Evolutionary conservation across 2,113 vertebrate genomes (phyloP), one percentile per base, ranked within the genome.

Genomic region (Ranitomeya imitator): DNA sequence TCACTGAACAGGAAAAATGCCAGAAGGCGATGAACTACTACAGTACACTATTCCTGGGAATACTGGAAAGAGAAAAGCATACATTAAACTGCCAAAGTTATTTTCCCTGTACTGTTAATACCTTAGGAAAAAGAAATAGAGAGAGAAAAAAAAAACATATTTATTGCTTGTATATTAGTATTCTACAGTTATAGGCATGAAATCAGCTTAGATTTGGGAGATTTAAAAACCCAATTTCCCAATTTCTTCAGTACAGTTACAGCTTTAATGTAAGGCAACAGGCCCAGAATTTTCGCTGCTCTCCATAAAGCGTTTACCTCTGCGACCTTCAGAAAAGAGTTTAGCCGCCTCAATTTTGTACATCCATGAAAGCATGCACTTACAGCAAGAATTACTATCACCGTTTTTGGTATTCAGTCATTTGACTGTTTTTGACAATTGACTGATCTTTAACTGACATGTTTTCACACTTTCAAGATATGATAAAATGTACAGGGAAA

Each of bases 1-100:
- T 88, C 67, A 88, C 31, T 88, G 86, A 88, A 88, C 80, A 87
- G 79, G 82, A 88, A 87, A 83, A 83, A 88, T 83, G 86, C 79
- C 86, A 88, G 69, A 88, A 88, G 86, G 79, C 86, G 45, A 31
- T 77, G 86, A 83, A 76, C 79, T 23, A 88, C 79, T 73, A 76
- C 55, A 55, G 69, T 52, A 83, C 45, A 83, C 37, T 77, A 63
- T 83, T 83, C 21, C 57, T 77, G 69, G 80, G 80, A 88, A 83
- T 76, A 83, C 73, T 54, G 79, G 15, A 61, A 83, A 76, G 31
- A 71, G 21, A 45, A 61, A 19, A 77, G 71, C 57, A 73, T 52
- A 77, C 26, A 69, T 88, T 59, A 83, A 88, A 77, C 55, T 31
- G 37, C 80, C 54, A 55, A 37, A 76, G 15, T 82, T 52, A 65